These are phyloP conservation scores for Aleiodes sp. DNA, from an alignment of 1,140 invertebrate species.

Conservation along the genomic window DNA sequence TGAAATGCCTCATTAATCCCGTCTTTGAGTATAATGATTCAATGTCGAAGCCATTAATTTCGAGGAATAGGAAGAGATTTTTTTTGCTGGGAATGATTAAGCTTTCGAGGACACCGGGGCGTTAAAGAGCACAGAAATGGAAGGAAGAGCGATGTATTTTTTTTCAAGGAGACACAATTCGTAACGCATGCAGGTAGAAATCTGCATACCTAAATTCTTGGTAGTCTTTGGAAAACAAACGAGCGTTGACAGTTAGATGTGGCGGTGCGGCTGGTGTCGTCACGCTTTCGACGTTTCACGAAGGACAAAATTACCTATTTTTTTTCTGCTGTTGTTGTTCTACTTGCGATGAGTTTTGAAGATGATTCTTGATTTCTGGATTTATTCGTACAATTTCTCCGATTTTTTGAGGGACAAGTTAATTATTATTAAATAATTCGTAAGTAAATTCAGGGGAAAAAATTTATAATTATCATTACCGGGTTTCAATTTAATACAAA, in stretches of 20 bases:
- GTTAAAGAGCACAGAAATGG: not conserved
- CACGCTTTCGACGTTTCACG: constrained; percentile 19
- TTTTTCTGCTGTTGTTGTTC: too few relatives aligned
- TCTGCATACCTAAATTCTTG: constrained; percentile 17
- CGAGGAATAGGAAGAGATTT: not conserved
- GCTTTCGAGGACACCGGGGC: not conserved
- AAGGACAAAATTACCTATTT: not conserved
- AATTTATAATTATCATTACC: too few relatives aligned
- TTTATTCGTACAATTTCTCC: too few relatives aligned
- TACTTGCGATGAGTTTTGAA: too few relatives aligned
- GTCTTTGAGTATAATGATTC: too few relatives aligned
- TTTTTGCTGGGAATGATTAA: not conserved
- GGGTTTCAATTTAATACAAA: too few relatives aligned
- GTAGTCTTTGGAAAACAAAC: not conserved
- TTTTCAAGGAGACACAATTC: not conserved
- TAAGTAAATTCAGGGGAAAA: too few relatives aligned
- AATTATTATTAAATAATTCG: too few relatives aligned
- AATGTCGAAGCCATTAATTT: not conserved
- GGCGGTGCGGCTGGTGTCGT: not conserved
- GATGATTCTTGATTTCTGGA: too few relatives aligned
- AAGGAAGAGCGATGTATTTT: not conserved
- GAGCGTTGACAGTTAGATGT: constrained; percentile 10
- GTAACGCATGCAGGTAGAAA: constrained; percentile 26
- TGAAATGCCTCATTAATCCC: not conserved
- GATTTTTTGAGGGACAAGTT: too few relatives aligned